These are phyloP conservation scores for Aphelenchoides avenae DNA, from an alignment of 1,140 invertebrate species.

Conservation along the genomic window DNA sequence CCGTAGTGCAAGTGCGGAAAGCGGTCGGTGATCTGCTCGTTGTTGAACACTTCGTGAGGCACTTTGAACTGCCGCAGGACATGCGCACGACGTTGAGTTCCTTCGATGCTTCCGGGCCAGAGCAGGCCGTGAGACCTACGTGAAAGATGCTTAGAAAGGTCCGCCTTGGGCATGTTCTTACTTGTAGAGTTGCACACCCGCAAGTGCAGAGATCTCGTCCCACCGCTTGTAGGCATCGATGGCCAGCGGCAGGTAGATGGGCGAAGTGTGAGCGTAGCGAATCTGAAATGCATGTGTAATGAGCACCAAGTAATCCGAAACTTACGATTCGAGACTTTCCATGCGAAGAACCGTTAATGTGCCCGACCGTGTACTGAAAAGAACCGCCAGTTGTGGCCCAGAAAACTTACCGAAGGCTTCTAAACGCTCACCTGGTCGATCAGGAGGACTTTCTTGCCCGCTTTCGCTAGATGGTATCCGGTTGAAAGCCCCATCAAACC, in stretches of 20 bases:
- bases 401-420: background rate
- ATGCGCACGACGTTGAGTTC: slow-evolving; percentile 20
- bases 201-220: slow-evolving; percentile 23
- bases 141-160: no score
- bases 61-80: slow-evolving; percentile 27
- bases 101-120: slow-evolving; percentile 30
- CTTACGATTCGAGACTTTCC: slow-evolving; percentile 41
- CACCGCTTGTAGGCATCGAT: slow-evolving; percentile 31
- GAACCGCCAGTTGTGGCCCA: background rate
- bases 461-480: slow-evolving; percentile 39
- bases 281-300: no score
- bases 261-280: slow-evolving; percentile 25
- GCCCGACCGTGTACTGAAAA: slow-evolving; percentile 25
- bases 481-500: slow-evolving; percentile 27
- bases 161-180: no score
- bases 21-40: slow-evolving; percentile 17
- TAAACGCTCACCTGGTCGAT: slow-evolving; percentile 30
- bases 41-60: slow-evolving; percentile 14
- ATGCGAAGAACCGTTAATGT: slow-evolving; percentile 38
- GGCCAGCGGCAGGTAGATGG: slow-evolving; percentile 38
- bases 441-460: slow-evolving; percentile 31
- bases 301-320: no score
- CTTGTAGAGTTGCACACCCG: slow-evolving; percentile 15
- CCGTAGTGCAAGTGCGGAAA: slow-evolving; percentile 43
- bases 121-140: slow-evolving; percentile 41